These are phyloP conservation scores for Daphoenositta chrysoptera DNA, from an alignment of 2,113 vertebrate genomes.

Conservation along the genomic window DNA sequence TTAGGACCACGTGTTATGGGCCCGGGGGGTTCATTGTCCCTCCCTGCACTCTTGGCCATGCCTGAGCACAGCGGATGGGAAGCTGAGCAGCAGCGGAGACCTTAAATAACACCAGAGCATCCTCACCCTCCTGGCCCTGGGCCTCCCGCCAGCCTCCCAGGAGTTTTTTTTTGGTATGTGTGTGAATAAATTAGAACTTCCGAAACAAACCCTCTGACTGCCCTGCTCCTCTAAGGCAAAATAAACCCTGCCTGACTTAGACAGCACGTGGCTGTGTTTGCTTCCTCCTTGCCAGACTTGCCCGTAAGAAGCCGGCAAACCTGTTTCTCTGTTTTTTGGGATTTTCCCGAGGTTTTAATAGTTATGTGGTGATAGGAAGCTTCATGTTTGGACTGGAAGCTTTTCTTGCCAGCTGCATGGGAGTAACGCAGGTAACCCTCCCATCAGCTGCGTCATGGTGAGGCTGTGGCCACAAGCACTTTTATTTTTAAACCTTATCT, in stretches of 20 bases:
- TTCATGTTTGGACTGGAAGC: background rate
- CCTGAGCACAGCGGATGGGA: background rate
- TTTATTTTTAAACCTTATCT: slow-evolving; percentile 50
- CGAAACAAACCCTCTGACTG: background rate
- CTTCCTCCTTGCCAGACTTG: background rate
- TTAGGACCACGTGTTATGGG: background rate
- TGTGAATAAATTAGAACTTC: slow-evolving; percentile 53
- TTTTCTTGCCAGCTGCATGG: background rate
- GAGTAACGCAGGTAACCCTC: background rate
- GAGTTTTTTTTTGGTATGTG: background rate
- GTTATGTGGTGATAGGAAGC: background rate
- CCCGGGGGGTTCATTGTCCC: background rate
- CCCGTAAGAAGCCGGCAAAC: background rate
- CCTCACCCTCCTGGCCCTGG: background rate
- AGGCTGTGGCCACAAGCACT: background rate
- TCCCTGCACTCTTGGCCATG: background rate
- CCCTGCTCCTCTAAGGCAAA: background rate
- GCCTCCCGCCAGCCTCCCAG: background rate
- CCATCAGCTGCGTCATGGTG: accelerated
- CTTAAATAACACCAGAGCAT: slow-evolving; percentile 59
- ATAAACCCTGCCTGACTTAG: background rate
- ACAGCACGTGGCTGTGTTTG: background rate
- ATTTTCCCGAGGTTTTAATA: background rate
- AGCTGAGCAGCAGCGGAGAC: background rate
- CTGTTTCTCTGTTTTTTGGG: background rate